These are phyloP conservation scores for Eurytemora carolleeae DNA, from an alignment of 1,140 invertebrate species.

Conservation along the genomic window DNA sequence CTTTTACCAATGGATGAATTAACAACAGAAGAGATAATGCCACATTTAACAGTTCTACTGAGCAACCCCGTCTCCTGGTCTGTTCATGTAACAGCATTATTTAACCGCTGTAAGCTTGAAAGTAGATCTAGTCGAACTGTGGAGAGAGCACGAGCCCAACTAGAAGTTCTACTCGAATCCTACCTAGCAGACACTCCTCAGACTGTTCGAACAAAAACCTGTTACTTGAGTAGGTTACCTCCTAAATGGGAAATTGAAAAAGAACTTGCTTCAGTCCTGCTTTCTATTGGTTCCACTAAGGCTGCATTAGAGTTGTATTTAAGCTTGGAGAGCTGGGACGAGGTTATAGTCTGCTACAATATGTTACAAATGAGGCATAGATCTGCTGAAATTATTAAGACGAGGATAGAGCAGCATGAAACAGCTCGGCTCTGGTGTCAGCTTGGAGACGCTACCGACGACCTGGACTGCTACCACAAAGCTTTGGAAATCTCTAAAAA, in stretches of 20 bases:
- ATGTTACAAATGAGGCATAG: slow-evolving; percentile 53
- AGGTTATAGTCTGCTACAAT: slow-evolving; percentile 76
- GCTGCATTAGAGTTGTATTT: slow-evolving; percentile 65
- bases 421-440: slow-evolving; percentile 72
- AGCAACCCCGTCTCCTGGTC: slow-evolving; percentile 32
- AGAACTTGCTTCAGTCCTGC: slow-evolving; percentile 51
- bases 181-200: slow-evolving; percentile 25
- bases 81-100: slow-evolving; percentile 42
- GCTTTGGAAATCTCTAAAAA: slow-evolving; percentile 72
- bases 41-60: slow-evolving; percentile 46
- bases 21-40: slow-evolving; percentile 50
- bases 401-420: slow-evolving; percentile 54
- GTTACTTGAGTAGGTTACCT: slow-evolving; percentile 32
- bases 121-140: slow-evolving; percentile 49
- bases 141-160: slow-evolving; percentile 64
- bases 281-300: slow-evolving; percentile 58
- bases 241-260: slow-evolving; percentile 44
- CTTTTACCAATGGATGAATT: slow-evolving; percentile 54
- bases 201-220: slow-evolving; percentile 29
- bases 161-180: slow-evolving; percentile 47
- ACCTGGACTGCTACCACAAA: slow-evolving; percentile 50
- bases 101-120: slow-evolving; percentile 53
- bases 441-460: slow-evolving; percentile 55
- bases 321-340: slow-evolving; percentile 65
- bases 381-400: slow-evolving; percentile 63